These are phyloP conservation scores for Pemphigus obesinymphae DNA, from an alignment of 1,140 invertebrate genomes.

Conservation along the genomic window DNA sequence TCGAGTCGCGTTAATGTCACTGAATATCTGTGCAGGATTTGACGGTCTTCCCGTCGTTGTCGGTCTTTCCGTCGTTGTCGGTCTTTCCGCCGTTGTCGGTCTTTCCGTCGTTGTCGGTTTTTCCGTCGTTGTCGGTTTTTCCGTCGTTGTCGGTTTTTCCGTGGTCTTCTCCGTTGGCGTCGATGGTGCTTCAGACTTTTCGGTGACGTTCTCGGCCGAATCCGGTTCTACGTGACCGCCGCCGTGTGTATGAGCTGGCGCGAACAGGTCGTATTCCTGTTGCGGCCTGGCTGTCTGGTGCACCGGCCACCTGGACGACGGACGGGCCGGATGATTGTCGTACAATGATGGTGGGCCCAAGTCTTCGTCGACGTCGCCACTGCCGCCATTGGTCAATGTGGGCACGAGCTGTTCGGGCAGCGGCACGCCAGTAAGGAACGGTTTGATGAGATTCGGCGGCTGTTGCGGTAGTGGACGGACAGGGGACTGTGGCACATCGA, in stretches of 20 bases:
- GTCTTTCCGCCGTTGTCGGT: constrained; percentile 44
- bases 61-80: constrained; percentile 44
- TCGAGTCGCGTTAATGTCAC: constrained; percentile 45
- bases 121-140: background rate
- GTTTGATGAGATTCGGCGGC: constrained; percentile 51
- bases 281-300: constrained; percentile 21
- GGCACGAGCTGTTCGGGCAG: constrained; percentile 71
- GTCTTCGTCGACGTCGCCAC: background rate
- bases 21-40: constrained; percentile 43
- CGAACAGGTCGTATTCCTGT: constrained; percentile 8
- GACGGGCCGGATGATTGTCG: too few relatives aligned
- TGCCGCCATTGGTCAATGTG: constrained; percentile 3
- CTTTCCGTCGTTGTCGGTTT: constrained; percentile 46
- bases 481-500: constrained; percentile 60
- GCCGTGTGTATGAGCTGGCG: background rate
- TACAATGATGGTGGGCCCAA: background rate
- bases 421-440: constrained; percentile 64
- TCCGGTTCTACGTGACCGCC: background rate
- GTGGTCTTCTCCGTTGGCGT: background rate
- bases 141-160: background rate
- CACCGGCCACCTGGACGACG: background rate
- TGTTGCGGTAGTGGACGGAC: constrained; percentile 47
- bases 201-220: background rate
- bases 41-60: constrained; percentile 43
- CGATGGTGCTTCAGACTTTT: background rate